Evolutionary conservation across 2,113 vertebrate genomes (phyloP).

Genomic region (Oncorhynchus keta): DNA sequence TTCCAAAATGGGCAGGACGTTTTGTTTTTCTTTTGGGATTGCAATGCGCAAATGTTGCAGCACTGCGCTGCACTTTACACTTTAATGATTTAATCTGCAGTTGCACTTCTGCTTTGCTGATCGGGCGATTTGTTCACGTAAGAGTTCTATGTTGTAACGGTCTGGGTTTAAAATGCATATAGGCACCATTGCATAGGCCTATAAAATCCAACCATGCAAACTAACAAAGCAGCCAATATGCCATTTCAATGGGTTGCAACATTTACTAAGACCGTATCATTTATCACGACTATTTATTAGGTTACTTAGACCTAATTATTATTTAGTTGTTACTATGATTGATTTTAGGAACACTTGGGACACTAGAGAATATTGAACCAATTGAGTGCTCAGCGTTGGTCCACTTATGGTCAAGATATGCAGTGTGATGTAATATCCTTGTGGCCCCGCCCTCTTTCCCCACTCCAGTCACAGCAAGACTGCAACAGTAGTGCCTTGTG

Average conservation of each 20-base stretch:
- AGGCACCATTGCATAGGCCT: background rate
- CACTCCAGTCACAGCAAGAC: slow-evolving; percentile 37
- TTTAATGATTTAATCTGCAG: background rate
- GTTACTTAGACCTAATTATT: background rate
- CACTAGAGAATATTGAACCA: background rate
- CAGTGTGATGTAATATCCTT: slow-evolving; percentile 29
- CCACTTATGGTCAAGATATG: slow-evolving; percentile 44
- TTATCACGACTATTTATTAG: background rate
- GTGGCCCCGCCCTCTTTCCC: slow-evolving; percentile 3
- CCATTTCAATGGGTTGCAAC: background rate
- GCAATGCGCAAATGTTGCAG: background rate
- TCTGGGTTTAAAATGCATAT: background rate
- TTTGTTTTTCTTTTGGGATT: background rate
- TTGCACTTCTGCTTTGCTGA: background rate
- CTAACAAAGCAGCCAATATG: background rate
- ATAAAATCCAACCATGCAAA: background rate
- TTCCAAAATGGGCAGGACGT: background rate
- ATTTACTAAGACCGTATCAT: background rate
- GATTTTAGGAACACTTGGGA: background rate
- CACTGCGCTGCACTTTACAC: background rate
- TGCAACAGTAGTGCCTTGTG: slow-evolving; percentile 21
- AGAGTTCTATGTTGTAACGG: background rate
- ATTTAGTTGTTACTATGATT: background rate
- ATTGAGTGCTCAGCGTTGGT: background rate
- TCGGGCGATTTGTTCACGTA: background rate